These are phyloP conservation scores for Xiphorhynchus elegans DNA, from an alignment of 2,113 vertebrate species.

Conservation along the genomic window DNA sequence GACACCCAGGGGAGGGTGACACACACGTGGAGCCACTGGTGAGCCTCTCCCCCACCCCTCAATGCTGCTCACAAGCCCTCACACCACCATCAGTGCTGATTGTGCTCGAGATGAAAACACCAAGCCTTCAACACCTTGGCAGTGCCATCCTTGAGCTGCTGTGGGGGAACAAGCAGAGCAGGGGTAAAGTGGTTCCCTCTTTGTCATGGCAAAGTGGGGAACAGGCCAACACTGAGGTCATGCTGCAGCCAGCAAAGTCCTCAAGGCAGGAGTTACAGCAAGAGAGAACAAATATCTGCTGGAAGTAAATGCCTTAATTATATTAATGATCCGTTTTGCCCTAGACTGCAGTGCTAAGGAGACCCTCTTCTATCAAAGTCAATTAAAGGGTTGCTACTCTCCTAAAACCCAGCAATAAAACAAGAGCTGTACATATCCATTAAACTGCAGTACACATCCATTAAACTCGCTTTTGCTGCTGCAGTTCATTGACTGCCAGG, in stretches of 20 bases:
- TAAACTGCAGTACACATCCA: conserved; percentile 36
- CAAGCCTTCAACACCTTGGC: fast-evolving
- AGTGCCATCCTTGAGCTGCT: fast-evolving
- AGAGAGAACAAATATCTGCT: background rate
- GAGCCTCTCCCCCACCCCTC: background rate
- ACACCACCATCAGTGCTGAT: fast-evolving
- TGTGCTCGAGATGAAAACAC: fast-evolving
- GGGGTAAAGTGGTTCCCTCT: background rate
- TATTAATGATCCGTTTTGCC: background rate
- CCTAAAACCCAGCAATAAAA: conserved; percentile 19
- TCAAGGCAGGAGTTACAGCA: background rate
- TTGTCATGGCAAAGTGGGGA: fast-evolving
- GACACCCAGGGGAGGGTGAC: background rate
- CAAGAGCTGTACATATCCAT: conserved; percentile 32
- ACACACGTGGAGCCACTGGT: fast-evolving
- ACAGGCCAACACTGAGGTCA: background rate
- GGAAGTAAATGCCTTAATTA: conserved; percentile 20
- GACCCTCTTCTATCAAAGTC: conserved; percentile 52
- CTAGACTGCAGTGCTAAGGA: background rate
- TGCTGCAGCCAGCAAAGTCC: background rate
- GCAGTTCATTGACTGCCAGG: conserved; percentile 20
- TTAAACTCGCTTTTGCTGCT: conserved; percentile 40
- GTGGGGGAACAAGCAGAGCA: background rate
- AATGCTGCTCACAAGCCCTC: background rate
- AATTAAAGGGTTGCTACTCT: conserved; percentile 44